These are phyloP conservation scores for Orthosia incerta DNA, from an alignment of 2,888 invertebrate species.

Conservation along the genomic window DNA sequence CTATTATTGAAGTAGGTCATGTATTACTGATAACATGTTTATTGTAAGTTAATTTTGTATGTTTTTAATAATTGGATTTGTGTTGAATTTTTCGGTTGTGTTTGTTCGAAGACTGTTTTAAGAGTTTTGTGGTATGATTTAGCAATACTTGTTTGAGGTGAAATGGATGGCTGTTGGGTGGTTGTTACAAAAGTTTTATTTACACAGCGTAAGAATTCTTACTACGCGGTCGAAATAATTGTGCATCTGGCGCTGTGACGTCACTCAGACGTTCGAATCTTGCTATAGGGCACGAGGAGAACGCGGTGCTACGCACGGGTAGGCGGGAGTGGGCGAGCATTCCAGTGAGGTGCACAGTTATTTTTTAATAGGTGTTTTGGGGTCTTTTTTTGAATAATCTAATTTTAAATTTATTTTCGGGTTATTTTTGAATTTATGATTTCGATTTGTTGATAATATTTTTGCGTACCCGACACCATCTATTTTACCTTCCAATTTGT, in stretches of 20 bases:
- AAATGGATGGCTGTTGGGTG: slow-evolving; percentile 26
- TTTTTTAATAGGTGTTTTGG: neutral
- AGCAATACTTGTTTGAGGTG: slow-evolving; percentile 66
- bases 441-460: neutral
- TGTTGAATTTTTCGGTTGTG: slow-evolving; percentile 61
- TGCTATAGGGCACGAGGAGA: too few species aligned
- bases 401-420: neutral
- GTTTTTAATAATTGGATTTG: slow-evolving; percentile 57
- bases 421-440: neutral
- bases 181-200: neutral
- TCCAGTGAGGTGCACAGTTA: too few species aligned
- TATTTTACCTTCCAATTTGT: slow-evolving; percentile 38
- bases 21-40: slow-evolving; percentile 65
- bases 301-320: too few species aligned
- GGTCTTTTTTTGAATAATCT: too few species aligned
- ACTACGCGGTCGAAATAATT: too few species aligned
- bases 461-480: slow-evolving; percentile 18
- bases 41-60: slow-evolving; percentile 63
- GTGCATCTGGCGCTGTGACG: too few species aligned
- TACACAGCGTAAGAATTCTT: neutral
- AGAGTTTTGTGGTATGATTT: slow-evolving; percentile 65
- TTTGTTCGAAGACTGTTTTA: slow-evolving; percentile 76
- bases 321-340: too few species aligned
- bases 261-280: too few species aligned
- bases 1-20: slow-evolving; percentile 78